Percentiles rank a stretch among this genome's conserved stretches.
These are phyloP conservation scores for Pseudoatta argentina DNA, from an alignment of 1,140 invertebrate genomes.

Conservation along the genomic window DNA sequence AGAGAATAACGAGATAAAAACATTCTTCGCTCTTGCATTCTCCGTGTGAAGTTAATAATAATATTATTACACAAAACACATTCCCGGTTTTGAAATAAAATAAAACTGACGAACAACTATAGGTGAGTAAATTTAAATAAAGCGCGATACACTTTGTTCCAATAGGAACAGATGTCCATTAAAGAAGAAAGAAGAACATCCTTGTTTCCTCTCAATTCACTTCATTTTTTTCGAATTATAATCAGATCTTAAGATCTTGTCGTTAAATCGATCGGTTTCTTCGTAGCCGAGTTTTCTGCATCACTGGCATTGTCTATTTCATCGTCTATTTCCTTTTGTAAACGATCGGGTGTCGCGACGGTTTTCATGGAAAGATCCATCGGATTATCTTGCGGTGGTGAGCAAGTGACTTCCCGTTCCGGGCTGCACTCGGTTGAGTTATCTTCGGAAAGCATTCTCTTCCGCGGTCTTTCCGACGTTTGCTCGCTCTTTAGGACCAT, in stretches of 20 bases:
- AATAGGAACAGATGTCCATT: neutral
- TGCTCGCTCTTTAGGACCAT: slow-evolving; percentile 90
- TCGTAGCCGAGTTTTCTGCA: slow-evolving; percentile 85
- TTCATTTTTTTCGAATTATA: neutral
- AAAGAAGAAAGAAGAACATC: neutral
- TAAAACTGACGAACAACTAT: neutral
- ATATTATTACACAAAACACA: neutral
- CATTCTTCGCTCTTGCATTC: neutral
- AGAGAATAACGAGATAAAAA: slow-evolving; percentile 14
- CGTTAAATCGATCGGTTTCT: slow-evolving; percentile 90
- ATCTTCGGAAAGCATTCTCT: slow-evolving; percentile 74
- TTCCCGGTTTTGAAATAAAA: neutral
- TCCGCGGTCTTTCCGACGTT: slow-evolving; percentile 79
- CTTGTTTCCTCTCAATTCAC: neutral
- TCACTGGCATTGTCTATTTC: slow-evolving; percentile 87
- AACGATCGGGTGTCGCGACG: slow-evolving; percentile 80
- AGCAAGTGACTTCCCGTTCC: slow-evolving; percentile 48
- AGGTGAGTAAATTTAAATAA: slow-evolving; percentile 13
- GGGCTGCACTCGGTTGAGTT: slow-evolving; percentile 72
- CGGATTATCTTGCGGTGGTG: slow-evolving; percentile 80
- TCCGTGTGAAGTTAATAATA: neutral
- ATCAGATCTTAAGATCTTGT: slow-evolving; percentile 80
- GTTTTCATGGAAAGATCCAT: slow-evolving; percentile 89
- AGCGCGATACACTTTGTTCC: slow-evolving; percentile 1
- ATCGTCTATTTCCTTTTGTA: slow-evolving; percentile 85